These are phyloP conservation scores for Bemisia tabaci DNA, from an alignment of 1,140 invertebrate species.

Conservation along the genomic window DNA sequence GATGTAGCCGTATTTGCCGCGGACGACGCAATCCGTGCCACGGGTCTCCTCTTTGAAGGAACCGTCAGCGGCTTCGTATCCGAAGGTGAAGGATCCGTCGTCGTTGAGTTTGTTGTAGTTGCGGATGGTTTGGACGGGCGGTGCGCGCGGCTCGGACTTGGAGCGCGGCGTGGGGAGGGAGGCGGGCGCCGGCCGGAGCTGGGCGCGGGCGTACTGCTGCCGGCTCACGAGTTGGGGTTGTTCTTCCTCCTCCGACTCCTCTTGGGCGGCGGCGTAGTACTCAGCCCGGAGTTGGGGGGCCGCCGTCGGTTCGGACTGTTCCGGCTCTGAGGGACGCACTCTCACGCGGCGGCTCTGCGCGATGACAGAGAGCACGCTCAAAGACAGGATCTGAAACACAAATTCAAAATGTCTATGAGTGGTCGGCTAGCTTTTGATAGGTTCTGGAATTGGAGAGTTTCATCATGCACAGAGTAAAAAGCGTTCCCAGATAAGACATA, in stretches of 20 bases:
- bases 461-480: too few species aligned
- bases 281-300: neutral
- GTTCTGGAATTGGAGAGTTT: too few species aligned
- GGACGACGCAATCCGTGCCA: slow-evolving; percentile 70
- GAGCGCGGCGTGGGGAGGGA: neutral
- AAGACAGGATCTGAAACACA: neutral
- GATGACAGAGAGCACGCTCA: neutral
- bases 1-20: slow-evolving; percentile 78
- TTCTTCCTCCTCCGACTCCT: neutral
- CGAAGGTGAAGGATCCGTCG: slow-evolving; percentile 74
- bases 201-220: neutral
- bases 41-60: slow-evolving; percentile 78
- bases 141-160: slow-evolving; percentile 33
- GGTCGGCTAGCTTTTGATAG: too few species aligned
- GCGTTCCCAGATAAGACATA: too few species aligned
- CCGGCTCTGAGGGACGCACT: neutral
- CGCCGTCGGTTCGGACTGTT: neutral
- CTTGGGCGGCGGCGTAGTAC: neutral
- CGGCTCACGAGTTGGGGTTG: neutral
- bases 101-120: slow-evolving; percentile 72
- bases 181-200: neutral
- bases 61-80: slow-evolving; percentile 77
- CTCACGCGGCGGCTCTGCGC: neutral
- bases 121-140: slow-evolving; percentile 60
- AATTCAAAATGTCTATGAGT: too few species aligned